A percentile compares a stretch with the other conserved stretches of the same genome.
These are phyloP conservation scores for Syngnathus floridae DNA, from an alignment of 2,113 vertebrate genomes.

Conservation along the genomic window DNA sequence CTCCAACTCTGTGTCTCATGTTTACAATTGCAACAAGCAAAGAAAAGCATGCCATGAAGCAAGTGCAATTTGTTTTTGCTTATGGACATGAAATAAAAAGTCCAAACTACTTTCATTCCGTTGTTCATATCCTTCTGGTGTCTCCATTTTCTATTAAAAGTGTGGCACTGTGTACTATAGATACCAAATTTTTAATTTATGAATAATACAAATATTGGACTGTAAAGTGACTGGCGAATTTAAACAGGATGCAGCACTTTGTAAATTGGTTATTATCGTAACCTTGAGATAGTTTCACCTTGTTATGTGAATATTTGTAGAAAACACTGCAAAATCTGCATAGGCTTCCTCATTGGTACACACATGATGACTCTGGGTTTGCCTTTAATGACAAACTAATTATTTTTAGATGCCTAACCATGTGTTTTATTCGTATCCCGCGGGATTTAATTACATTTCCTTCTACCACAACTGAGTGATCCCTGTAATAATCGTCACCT, in stretches of 20 bases:
- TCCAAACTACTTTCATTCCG: too few species aligned
- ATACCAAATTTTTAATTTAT: neutral
- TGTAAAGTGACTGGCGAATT: conserved; percentile 8
- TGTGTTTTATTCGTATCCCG: conserved; percentile 31
- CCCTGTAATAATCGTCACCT: conserved; percentile 18
- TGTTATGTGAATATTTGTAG: conserved; percentile 8
- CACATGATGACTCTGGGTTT: conserved; percentile 9
- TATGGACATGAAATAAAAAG: too few species aligned
- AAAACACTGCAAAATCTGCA: conserved; percentile 5
- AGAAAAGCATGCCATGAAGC: too few species aligned
- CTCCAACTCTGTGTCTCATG: too few species aligned
- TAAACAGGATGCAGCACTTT: neutral
- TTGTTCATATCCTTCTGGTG: too few species aligned
- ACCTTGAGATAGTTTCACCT: conserved; percentile 1
- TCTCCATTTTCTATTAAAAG: neutral
- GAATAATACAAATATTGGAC: conserved; percentile 10
- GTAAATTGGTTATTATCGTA: neutral
- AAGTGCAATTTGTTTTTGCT: too few species aligned
- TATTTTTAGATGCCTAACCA: conserved; percentile 37
- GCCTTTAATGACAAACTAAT: conserved; percentile 20
- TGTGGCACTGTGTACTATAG: neutral
- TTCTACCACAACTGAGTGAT: conserved; percentile 23
- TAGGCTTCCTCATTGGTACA: conserved; percentile 15
- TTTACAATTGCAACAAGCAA: too few species aligned
- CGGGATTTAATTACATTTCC: conserved; percentile 39